phyloP scores from a whole-genome alignment of 2,888 invertebrate genomes.

The Clitarchus hookeri region DNA sequence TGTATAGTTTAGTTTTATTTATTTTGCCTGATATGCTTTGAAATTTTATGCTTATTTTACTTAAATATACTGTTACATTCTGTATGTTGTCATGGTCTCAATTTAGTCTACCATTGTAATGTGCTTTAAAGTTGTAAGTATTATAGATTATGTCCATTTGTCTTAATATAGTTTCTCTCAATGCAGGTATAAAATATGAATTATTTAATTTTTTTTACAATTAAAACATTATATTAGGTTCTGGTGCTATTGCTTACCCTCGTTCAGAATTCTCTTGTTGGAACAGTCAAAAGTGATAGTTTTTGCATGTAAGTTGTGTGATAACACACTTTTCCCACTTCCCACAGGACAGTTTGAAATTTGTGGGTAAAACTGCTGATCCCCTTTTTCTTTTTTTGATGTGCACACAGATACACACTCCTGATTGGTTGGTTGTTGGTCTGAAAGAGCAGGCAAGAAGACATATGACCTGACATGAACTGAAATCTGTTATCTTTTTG shows the following conservation, averaged over 20 bases:
- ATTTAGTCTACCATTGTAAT: too few relatives aligned
- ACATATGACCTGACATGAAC: not conserved
- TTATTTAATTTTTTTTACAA: too few relatives aligned
- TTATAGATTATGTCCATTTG: too few relatives aligned
- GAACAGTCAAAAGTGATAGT: not conserved
- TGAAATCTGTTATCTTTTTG: not conserved
- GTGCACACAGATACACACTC: not conserved
- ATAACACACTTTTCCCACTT: not conserved
- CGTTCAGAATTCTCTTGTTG: not conserved
- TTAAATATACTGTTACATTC: too few relatives aligned
- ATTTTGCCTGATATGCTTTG: too few relatives aligned
- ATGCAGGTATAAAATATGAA: too few relatives aligned
- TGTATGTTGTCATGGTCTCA: too few relatives aligned
- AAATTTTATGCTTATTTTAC: too few relatives aligned
- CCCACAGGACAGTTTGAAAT: not conserved
- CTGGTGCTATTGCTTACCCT: not conserved
- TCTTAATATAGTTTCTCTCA: too few relatives aligned
- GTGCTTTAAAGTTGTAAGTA: too few relatives aligned
- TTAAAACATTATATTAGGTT: not conserved
- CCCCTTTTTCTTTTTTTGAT: not conserved
- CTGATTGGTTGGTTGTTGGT: constrained; percentile 10
- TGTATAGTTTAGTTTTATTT: too few relatives aligned
- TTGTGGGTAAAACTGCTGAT: constrained; percentile 9
- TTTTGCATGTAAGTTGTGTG: constrained; percentile 9
- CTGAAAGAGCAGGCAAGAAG: constrained; percentile 9